Conservation (phyloP, 2,888 invertebrate species). For the Emesis furor region DNA sequence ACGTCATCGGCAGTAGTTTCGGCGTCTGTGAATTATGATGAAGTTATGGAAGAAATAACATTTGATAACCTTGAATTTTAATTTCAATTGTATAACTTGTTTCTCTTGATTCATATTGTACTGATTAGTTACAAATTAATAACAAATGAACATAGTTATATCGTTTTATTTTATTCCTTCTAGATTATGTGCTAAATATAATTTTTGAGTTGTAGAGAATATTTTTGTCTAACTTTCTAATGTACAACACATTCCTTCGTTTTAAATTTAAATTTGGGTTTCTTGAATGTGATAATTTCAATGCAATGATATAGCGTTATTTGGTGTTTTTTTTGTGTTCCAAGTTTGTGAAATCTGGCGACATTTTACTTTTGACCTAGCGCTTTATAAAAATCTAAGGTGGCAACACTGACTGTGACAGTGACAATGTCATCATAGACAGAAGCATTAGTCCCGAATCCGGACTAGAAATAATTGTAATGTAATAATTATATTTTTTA, state of each 20-base stretch:
- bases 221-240: conserved; percentile 19
- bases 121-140: conserved; percentile 12
- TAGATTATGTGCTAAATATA: not conserved
- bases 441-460: no score
- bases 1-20: conserved; percentile 32
- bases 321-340: conserved; percentile 18
- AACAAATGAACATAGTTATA: conserved; percentile 7
- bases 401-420: no score
- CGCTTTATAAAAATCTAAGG: not conserved
- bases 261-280: conserved; percentile 24
- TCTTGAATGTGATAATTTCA: conserved; percentile 21
- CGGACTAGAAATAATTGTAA: not conserved
- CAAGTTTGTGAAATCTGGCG: no score
- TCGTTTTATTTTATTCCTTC: not conserved
- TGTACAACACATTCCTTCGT: conserved; percentile 14
- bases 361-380: conserved; percentile 8
- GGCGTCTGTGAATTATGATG: conserved; percentile 21
- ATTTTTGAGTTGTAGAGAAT: conserved; percentile 5
- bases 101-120: conserved; percentile 25
- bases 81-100: conserved; percentile 23
- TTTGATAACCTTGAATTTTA: conserved; percentile 28
- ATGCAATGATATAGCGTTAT: conserved; percentile 28
- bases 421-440: no score
- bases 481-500: not conserved
- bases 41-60: conserved; percentile 32